Evolutionary conservation across 2,888 invertebrate genomes (phyloP), one percentile per base, ranked within the genome.

Genomic region (Aporophyla lueneburgensis): DNA sequence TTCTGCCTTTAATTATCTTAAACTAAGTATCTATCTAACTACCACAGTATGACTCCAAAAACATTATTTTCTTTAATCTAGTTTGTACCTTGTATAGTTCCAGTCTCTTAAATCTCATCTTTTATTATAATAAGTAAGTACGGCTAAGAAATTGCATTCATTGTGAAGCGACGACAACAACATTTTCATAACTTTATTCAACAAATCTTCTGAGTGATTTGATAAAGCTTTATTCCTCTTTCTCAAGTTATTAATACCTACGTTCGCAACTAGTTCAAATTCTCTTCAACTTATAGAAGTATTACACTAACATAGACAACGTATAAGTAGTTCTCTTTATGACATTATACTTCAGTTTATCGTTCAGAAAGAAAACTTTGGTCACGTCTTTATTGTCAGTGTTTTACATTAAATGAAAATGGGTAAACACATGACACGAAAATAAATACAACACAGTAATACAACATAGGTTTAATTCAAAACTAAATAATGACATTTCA

Each of bases 171-270:
- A 6, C 40, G 16, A 6, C 10, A 19, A n/a, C 40, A 12, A 7
- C 10, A 49, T 51, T 71, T 63, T 33, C 49, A 51, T 70, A 51
- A 51, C 12, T n/a, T 40, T 24, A n/a, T 49, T 51, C 33, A 56
- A 56, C 54, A 40, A 70, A 33, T 51, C 14, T 51, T 63, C 33
- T n/a, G 40, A n/a, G 27, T 59, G 27, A 69, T 70, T 70, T 46
- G 2, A 16, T 40, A 63, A 63, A 63, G n/a, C 19, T 40, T 6
- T 61, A 49, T 49, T 33, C 12, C 12, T 63, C 33, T 33, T 33
- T 70, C 49, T 63, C 24, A 70, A 51, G 19, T 71, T 51, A 33
- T 43, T 68, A 54, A 56, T 43, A n/a, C n/a, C n/a, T n/a, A 56
- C 12, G 43, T 43, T 24, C 19, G 70, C 33, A 49, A 49, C n/a